Base-by-base conservation (phyloP, 2,888 invertebrate species). In the Ametastegia equiseti region DNA sequence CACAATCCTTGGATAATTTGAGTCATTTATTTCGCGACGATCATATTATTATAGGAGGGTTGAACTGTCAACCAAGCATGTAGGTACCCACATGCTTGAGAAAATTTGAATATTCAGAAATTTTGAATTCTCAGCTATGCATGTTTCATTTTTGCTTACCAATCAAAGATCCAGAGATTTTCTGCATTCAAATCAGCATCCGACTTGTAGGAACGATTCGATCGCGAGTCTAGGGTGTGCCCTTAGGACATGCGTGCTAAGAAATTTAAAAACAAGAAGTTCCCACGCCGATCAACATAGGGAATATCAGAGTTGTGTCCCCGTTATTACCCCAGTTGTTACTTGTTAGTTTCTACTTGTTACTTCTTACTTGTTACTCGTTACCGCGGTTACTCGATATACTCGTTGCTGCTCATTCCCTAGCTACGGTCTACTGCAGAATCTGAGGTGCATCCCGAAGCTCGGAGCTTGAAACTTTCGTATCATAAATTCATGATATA, bases 401-500 rank as follows among this genome's bases (percentile, higher is more conserved):
- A 78, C 78, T 78, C 57, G 60, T 78, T 78, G 42, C 60, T 78
- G 13, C 54, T 42, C n/a, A n/a, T n/a, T n/a, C n/a, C n/a, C n/a
- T n/a, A n/a, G n/a, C n/a, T n/a, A n/a, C n/a, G n/a, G n/a, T n/a
- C n/a, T 60, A 42, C 42, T 33, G 30, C 33, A 15, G 78, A 15
- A 42, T 9, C 36, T 39, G 5, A 15, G 50, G 15, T 36, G 63
- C 78, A 39, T 78, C 78, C 23, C n/a, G 54, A n/a, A 4, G 23
- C 71, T n/a, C n/a, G n/a, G 19, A 27, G 75, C 30, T 39, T n/a
- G 33, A 23, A n/a, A 47, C 36, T 50, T 30, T 77, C 57, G 42
- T 73, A 83, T 85, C 85, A 83, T 84, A 81, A 84, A 85, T 85
- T 85, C 84, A 81, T 79, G 80, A 82, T 84, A 83, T 83, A 83